phyloP scores from a whole-genome alignment of 2,113 vertebrate species.

The Muntiacus reevesi region DNA sequence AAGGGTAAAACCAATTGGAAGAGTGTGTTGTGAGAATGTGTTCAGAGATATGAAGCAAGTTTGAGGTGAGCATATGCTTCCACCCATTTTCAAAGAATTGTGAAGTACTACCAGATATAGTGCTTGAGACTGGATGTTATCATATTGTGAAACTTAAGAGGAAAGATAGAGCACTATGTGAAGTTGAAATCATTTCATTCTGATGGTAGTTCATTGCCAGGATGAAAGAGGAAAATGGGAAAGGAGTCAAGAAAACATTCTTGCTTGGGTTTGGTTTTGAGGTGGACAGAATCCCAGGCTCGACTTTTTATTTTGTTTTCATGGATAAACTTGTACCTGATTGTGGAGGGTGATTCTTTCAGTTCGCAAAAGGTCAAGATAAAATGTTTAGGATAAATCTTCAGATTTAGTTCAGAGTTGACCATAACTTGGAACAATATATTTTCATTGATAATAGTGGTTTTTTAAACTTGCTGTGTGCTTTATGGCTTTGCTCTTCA shows the following conservation, averaged over 20 bases:
- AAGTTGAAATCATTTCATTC: slow-evolving; percentile 21
- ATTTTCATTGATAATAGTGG: slow-evolving; percentile 30
- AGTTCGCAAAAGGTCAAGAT: slow-evolving; percentile 9
- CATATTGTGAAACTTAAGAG: neutral
- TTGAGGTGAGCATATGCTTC: neutral
- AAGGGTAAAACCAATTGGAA: neutral
- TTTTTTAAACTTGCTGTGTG: slow-evolving; percentile 1
- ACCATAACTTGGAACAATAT: neutral
- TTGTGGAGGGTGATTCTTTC: slow-evolving; percentile 20
- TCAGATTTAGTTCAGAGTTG: slow-evolving; percentile 26
- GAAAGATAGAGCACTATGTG: neutral
- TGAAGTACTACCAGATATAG: neutral
- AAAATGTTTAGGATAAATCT: slow-evolving; percentile 12
- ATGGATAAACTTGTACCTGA: slow-evolving; percentile 11
- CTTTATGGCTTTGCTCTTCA: slow-evolving; percentile 5
- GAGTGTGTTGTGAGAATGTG: neutral
- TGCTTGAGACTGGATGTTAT: neutral
- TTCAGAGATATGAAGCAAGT: neutral
- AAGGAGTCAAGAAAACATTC: slow-evolving; percentile 42
- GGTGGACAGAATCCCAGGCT: slow-evolving; percentile 15
- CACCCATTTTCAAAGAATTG: neutral
- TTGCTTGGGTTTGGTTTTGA: slow-evolving; percentile 17
- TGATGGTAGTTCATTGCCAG: neutral
- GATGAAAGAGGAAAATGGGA: slow-evolving; percentile 42
- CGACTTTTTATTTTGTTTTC: slow-evolving; percentile 24